A percentile compares a stretch with the other conserved stretches of the same genome.
Evolutionary conservation across 2,113 vertebrate species (phyloP).

Genomic region (crab-eating macaque (Macaca fascicularis)): T2T-MFA8v1.1 NC_088380.1:92814501-92815000

Average conservation of each 20-base stretch:
- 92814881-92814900: background rate
- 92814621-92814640: background rate
- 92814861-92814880: no score
- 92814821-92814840: background rate
- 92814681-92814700: background rate
- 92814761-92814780: background rate
- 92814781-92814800: background rate
- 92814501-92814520: background rate
- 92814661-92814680: background rate
- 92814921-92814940: no score
- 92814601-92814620: background rate
- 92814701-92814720: background rate
- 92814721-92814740: background rate
- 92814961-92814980: no score
- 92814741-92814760: background rate
- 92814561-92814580: background rate
- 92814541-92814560: background rate
- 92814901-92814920: no score
- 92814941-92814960: no score
- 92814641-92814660: background rate
- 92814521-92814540: background rate
- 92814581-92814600: background rate
- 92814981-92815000: no score
- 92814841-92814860: background rate
- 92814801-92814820: rapidly evolving